Percentiles rank a stretch among this genome's conserved stretches.
phyloP scores from a whole-genome alignment of 2,888 invertebrate genomes.

The Cryptops parisi region DNA sequence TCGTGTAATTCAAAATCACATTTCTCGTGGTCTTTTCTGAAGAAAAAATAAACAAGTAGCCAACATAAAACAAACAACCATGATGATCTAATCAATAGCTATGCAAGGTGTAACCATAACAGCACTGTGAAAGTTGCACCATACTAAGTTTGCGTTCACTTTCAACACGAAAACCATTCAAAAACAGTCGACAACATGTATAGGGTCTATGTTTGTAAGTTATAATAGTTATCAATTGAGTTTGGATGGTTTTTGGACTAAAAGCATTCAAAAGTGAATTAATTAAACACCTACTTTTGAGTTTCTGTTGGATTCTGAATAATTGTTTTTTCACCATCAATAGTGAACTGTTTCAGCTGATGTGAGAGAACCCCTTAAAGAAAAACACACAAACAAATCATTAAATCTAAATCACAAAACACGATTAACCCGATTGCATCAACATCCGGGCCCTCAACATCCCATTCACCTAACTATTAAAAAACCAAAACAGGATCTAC shows the following conservation, averaged over 20 bases:
- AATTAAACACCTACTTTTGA: constrained; percentile 52
- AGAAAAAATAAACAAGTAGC: background rate
- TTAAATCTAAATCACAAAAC: too few species aligned
- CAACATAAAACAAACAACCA: background rate
- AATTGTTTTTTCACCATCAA: constrained; percentile 95
- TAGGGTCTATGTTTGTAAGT: background rate
- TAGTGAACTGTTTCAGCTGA: constrained; percentile 88
- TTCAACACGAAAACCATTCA: too few species aligned
- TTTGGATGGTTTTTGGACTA: too few species aligned
- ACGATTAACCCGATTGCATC: too few species aligned
- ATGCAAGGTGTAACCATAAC: too few species aligned
- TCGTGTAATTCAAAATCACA: constrained; percentile 90
- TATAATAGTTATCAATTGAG: background rate
- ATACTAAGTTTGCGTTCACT: too few species aligned
- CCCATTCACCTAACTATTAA: background rate
- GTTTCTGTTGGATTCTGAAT: constrained; percentile 96
- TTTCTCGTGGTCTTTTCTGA: constrained; percentile 87
- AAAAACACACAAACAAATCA: constrained; percentile 8
- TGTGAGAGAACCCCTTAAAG: constrained; percentile 46
- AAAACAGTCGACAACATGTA: background rate
- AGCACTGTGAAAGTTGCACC: too few species aligned
- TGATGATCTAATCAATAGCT: background rate
- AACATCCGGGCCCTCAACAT: too few species aligned
- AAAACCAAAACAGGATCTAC: constrained; percentile 27
- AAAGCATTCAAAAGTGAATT: too few species aligned